phyloP scores from a whole-genome alignment of 2,113 vertebrate genomes.

The Podilymbus podiceps region DNA sequence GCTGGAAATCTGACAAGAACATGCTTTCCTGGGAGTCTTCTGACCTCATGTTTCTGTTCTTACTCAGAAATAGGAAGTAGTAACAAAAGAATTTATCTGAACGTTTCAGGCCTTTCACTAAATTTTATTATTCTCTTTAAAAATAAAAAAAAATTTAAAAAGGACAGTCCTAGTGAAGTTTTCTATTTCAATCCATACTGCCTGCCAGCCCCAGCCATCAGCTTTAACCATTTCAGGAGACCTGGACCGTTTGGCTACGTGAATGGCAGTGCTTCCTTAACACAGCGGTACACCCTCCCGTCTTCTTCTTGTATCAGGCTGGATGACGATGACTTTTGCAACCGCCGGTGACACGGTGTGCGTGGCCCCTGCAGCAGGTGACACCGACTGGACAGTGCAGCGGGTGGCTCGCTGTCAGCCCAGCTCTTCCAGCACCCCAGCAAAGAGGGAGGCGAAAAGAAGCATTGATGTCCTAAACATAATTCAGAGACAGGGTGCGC shows the following conservation, averaged over 20 bases:
- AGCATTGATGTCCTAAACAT: background rate
- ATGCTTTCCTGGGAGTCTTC: background rate
- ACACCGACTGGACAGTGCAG: background rate
- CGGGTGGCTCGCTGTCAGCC: background rate
- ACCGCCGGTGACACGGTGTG: background rate
- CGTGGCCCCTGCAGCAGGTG: background rate
- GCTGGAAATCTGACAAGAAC: constrained; percentile 15
- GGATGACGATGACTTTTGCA: background rate
- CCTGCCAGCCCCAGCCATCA: background rate
- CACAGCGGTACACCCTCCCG: accelerated
- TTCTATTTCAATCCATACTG: background rate
- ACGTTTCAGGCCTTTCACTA: background rate
- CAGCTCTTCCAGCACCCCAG: background rate
- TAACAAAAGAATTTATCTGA: background rate
- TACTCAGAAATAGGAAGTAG: background rate
- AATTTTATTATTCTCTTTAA: background rate
- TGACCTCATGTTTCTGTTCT: background rate
- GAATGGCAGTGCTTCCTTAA: background rate
- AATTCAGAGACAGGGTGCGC: background rate
- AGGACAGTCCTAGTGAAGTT: background rate
- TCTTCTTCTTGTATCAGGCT: background rate
- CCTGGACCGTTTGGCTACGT: accelerated
- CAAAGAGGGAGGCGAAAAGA: background rate
- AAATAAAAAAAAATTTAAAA: background rate
- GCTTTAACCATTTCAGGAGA: background rate